These are phyloP conservation scores for Todiramphus chloris DNA, from an alignment of 2,113 vertebrate species.

Conservation along the genomic window DNA sequence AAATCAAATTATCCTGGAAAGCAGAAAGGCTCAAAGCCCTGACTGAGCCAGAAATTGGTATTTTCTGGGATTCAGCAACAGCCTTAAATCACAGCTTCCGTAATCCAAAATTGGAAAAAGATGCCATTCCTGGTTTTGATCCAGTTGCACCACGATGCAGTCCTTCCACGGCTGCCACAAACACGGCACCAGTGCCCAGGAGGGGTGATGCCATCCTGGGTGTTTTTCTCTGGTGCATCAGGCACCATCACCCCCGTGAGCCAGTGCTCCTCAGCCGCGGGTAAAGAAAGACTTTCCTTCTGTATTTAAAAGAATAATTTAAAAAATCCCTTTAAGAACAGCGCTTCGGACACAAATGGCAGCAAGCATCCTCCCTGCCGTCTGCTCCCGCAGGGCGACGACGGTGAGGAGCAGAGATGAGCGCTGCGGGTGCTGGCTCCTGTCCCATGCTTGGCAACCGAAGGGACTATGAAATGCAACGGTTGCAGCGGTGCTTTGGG, in stretches of 20 bases:
- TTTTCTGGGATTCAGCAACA: neutral
- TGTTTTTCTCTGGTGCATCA: neutral
- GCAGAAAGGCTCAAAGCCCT: neutral
- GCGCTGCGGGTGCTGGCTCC: neutral
- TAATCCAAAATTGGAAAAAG: neutral
- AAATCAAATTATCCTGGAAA: conserved; percentile 35
- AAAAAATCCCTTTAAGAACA: neutral
- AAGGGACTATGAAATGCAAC: neutral
- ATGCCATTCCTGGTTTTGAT: neutral
- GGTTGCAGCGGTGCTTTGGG: neutral
- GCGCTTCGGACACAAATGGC: neutral
- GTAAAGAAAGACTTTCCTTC: neutral
- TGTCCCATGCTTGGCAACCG: neutral
- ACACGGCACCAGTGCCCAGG: neutral
- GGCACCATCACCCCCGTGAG: neutral
- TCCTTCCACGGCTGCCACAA: fast-evolving
- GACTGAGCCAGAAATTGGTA: neutral
- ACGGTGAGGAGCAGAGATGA: neutral
- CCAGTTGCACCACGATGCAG: fast-evolving
- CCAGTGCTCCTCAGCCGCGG: neutral
- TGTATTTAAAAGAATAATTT: neutral
- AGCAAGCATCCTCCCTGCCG: neutral
- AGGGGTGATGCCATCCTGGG: neutral
- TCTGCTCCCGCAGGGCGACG: fast-evolving
- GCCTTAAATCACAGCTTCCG: neutral